Percentiles rank a stretch among this genome's conserved stretches.
Conservation (phyloP, 2,113 vertebrate genomes). For the Cynocephalus volans region DNA sequence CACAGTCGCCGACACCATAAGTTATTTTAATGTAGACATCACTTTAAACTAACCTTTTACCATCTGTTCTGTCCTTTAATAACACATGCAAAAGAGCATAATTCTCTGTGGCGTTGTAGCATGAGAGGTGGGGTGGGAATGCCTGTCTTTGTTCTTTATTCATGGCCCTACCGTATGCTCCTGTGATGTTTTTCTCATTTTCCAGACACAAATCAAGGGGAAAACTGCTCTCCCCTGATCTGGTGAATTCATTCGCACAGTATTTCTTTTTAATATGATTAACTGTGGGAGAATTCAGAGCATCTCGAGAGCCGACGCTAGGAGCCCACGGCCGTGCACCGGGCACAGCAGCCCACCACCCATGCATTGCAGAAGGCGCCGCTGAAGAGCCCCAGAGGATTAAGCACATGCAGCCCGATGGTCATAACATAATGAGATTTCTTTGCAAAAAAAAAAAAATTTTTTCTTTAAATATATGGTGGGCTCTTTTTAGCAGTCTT, state of each 20-base stretch:
- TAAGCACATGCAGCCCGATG: slow-evolving; percentile 69
- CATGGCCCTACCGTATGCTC: background rate
- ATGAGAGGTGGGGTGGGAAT: slow-evolving; percentile 24
- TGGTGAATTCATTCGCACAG: background rate
- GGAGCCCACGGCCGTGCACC: slow-evolving; percentile 64
- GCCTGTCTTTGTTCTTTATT: slow-evolving; percentile 23
- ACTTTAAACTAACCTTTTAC: slow-evolving; percentile 80
- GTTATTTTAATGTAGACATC: slow-evolving; percentile 76
- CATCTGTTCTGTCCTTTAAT: slow-evolving; percentile 81
- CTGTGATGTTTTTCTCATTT: slow-evolving; percentile 67
- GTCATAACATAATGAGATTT: slow-evolving; percentile 81
- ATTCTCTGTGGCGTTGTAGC: slow-evolving; percentile 46
- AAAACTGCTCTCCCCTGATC: slow-evolving; percentile 69
- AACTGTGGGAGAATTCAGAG: slow-evolving; percentile 55
- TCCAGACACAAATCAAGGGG: slow-evolving; percentile 73
- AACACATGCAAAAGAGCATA: slow-evolving; percentile 67
- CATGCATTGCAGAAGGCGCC: slow-evolving; percentile 70
- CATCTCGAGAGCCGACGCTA: background rate
- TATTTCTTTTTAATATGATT: slow-evolving; percentile 69
- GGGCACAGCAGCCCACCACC: slow-evolving; percentile 64
- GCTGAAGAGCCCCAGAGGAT: slow-evolving; percentile 60
- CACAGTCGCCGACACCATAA: slow-evolving; percentile 23
- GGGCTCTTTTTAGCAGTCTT: slow-evolving; percentile 59
- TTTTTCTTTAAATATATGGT: background rate
- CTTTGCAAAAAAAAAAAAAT: slow-evolving; percentile 36